Evolutionary conservation across 2,888 invertebrate genomes (phyloP).

Genomic region (Andrena fulva): DNA sequence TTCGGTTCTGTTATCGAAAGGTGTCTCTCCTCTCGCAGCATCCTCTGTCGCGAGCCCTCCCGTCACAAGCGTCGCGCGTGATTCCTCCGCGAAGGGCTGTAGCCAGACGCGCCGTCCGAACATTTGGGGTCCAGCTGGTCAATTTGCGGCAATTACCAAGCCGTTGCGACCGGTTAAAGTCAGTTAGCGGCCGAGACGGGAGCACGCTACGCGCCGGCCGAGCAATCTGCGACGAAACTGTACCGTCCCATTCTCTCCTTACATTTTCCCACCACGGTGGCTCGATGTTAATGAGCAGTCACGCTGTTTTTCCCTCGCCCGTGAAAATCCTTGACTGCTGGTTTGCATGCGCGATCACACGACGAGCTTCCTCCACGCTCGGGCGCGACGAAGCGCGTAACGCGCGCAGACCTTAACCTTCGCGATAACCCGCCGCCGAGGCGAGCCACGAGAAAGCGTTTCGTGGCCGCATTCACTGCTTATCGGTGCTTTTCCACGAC

Average conservation of each 20-base stretch:
- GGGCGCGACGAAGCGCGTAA: neutral
- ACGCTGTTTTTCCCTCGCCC: neutral
- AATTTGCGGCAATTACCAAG: constrained; percentile 78
- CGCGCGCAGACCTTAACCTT: constrained; percentile 45
- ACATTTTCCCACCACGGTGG: neutral
- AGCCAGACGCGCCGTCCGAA: constrained; percentile 16
- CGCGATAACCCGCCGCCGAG: constrained; percentile 47
- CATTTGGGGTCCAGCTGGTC: constrained; percentile 73
- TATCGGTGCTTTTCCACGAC: neutral
- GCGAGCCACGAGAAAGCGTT: constrained; percentile 13
- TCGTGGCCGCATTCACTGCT: neutral
- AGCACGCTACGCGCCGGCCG: neutral
- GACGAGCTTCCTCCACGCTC: neutral
- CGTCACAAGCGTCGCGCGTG: constrained; percentile 30
- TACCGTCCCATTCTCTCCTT: neutral
- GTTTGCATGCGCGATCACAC: constrained; percentile 1
- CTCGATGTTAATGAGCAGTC: neutral
- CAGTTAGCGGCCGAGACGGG: constrained; percentile 67
- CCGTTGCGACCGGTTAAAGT: constrained; percentile 75
- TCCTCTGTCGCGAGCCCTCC: neutral
- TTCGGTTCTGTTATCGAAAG: neutral
- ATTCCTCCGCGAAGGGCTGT: constrained; percentile 46
- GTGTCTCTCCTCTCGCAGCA: too few species aligned
- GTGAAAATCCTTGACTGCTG: constrained; percentile 5
- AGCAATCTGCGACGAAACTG: neutral